Percentiles rank a stretch among this genome's conserved stretches.
phyloP scores from a whole-genome alignment of 1,140 invertebrate genomes.

The Trichogramma pretiosum region DNA sequence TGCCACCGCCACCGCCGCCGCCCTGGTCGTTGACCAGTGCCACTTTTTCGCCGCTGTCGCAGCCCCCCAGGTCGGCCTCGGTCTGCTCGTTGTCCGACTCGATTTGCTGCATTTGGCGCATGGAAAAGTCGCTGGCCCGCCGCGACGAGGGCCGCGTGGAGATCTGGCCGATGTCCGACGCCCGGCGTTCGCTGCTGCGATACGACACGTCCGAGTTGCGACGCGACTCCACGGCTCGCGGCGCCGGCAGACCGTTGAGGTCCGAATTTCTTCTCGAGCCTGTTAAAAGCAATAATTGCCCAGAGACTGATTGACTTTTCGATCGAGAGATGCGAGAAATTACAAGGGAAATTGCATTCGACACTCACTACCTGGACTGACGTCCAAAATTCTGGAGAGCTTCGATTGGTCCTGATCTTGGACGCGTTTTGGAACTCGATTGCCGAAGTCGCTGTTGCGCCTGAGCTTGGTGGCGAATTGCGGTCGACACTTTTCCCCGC shows the following conservation, averaged over 20 bases:
- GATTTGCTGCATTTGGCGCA: conserved; percentile 24
- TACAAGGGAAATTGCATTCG: conserved; percentile 19
- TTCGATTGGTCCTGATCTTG: conserved; percentile 23
- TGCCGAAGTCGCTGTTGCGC: conserved; percentile 39
- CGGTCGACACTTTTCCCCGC: conserved; percentile 17
- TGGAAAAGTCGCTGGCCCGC: conserved; percentile 31
- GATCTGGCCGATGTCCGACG: conserved; percentile 27
- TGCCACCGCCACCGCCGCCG: not conserved
- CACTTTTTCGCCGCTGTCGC: too few species aligned
- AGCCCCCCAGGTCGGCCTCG: conserved; percentile 23
- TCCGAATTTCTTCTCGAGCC: conserved; percentile 31
- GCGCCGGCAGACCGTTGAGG: conserved; percentile 22
- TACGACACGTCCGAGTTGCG: conserved; percentile 32
- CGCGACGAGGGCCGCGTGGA: conserved; percentile 27
- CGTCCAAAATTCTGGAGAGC: conserved; percentile 32
- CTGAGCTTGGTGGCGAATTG: conserved; percentile 38
- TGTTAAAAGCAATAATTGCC: not conserved
- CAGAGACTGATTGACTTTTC: too few species aligned
- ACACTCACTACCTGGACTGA: conserved; percentile 31
- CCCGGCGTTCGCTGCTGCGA: conserved; percentile 19
- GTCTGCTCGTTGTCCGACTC: conserved; percentile 33
- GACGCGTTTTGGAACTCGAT: conserved; percentile 33
- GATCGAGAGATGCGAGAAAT: too few species aligned
- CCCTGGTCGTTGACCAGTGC: conserved; percentile 26
- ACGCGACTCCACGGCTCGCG: conserved; percentile 23